Evolutionary conservation across 2,113 vertebrate genomes (phyloP).

Genomic region (Phalacrocorax carbo): DNA sequence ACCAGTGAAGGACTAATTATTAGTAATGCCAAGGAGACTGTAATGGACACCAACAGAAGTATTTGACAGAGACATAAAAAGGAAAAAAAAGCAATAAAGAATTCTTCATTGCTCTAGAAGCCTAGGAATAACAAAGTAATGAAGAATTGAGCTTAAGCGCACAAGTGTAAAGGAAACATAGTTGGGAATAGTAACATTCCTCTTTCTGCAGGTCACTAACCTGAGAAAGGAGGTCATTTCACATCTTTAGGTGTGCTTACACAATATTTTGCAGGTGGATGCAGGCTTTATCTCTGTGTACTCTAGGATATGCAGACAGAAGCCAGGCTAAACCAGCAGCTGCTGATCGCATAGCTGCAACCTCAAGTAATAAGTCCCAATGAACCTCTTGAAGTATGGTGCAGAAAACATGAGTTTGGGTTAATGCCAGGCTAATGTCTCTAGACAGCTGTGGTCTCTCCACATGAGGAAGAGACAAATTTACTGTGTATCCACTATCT

Average conservation of each 20-base stretch:
- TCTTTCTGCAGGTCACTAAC: background rate
- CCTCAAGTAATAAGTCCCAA: background rate
- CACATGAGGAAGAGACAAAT: background rate
- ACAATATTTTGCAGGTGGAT: background rate
- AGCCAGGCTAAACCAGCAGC: background rate
- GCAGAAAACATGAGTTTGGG: background rate
- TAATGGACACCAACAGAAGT: background rate
- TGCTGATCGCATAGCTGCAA: background rate
- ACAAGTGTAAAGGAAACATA: background rate
- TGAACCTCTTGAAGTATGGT: background rate
- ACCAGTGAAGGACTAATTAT: background rate
- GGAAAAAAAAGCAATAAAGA: background rate
- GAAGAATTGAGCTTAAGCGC: background rate
- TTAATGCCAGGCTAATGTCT: background rate
- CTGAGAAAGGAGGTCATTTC: background rate
- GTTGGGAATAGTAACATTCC: background rate
- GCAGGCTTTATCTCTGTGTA: background rate
- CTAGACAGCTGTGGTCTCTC: background rate
- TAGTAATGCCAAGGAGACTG: background rate
- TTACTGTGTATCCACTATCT: fast-evolving
- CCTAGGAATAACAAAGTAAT: background rate
- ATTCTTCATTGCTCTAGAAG: background rate
- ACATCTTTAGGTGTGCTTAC: background rate
- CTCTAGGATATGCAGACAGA: background rate
- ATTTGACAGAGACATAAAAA: background rate